Conservation (phyloP, 2,113 vertebrate species). For the Laticauda colubrina region DNA sequence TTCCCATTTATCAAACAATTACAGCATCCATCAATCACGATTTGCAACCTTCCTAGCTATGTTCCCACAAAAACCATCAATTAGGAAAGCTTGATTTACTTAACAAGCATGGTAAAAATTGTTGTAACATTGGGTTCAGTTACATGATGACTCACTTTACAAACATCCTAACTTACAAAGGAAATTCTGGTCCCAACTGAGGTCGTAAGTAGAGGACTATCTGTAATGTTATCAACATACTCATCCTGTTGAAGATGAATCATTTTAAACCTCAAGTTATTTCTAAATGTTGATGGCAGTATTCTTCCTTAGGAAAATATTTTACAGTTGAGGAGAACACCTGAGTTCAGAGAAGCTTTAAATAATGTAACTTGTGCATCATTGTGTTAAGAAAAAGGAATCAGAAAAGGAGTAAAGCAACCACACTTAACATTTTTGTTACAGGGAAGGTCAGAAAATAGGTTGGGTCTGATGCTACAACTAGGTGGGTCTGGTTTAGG, state of each 20-base stretch:
- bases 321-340: background rate
- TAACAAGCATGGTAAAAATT: background rate
- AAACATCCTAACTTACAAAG: background rate
- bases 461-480: background rate
- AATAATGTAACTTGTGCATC: background rate
- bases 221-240: background rate
- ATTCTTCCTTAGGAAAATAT: background rate
- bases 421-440: background rate
- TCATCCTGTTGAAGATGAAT: background rate
- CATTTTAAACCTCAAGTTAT: background rate
- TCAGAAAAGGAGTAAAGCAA: background rate
- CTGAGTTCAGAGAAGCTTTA: background rate
- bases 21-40: background rate
- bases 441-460: background rate
- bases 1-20: background rate
- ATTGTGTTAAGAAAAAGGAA: background rate
- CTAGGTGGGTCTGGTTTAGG: background rate
- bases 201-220: background rate
- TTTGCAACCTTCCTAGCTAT: background rate
- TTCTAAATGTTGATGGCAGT: background rate
- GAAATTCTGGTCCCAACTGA: background rate
- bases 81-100: background rate
- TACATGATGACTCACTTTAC: background rate
- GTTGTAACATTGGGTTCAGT: background rate
- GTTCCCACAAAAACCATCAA: background rate